Evolutionary conservation across 2,888 invertebrate species (phyloP), one percentile per base, ranked within the genome.

Genomic region (Eristalis intricaria): DNA sequence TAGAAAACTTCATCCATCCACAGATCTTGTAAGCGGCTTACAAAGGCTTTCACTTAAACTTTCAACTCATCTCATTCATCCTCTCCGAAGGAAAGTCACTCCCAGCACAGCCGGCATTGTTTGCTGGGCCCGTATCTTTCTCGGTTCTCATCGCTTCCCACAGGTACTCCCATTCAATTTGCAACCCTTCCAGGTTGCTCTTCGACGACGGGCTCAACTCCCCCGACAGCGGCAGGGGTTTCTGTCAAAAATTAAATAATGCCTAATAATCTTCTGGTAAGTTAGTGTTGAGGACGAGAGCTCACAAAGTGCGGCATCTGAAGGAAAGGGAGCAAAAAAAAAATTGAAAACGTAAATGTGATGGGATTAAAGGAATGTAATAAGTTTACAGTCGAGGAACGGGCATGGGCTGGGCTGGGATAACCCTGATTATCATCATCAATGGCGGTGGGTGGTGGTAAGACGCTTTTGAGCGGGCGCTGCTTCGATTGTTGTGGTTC

Each of bases 31-130:
- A 82, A 86, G 85, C 85, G n/a, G 82, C 85, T 86, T 82, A 86
- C 77, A 82, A 86, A 86, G 74, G 82, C 82, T 65, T 86, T 86
- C 82, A 40, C 77, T 71, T 40, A 77, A 86, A 86, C 82, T 81
- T 85, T 85, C 69, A 81, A 77, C 73, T 82, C 74, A 69, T 77
- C 82, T 74, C 74, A 71, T 78, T 70, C 69, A 35, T 74, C 60
- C 71, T 50, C 19, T 19, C 19, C 7, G 19, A 64, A 68, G 58
- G 50, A 22, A 78, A 86, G 15, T 19, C 69, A 50, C 32, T 7
- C 29, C 40, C 32, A 5, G 63, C 4, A 32, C 10, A 19, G 11
- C 29, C 26, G 15, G 23, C 19, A 15, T n/a, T 43, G 15, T 69
- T 32, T 19, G 50, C 1, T 61, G 40, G 32, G 63, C 82, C 85